Percentiles rank a stretch among this genome's conserved stretches.
These are phyloP conservation scores for Eonycteris spelaea DNA, from an alignment of 2,113 vertebrate species.

Conservation along the genomic window DNA sequence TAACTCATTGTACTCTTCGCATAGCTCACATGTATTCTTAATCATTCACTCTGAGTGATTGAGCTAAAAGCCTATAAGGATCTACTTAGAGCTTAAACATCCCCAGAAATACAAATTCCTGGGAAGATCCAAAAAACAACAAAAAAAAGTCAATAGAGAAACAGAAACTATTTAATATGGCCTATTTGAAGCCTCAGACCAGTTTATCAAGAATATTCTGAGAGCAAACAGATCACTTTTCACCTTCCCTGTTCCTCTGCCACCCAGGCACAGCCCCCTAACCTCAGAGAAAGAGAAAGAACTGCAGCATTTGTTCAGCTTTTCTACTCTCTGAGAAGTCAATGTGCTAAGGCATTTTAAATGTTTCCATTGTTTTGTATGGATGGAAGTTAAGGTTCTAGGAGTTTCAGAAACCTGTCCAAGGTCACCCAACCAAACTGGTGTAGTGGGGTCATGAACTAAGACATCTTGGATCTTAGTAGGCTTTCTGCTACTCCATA, in stretches of 20 bases:
- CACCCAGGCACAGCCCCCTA: not conserved
- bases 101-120: not conserved
- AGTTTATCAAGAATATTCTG: not conserved
- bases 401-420: not conserved
- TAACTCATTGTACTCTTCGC: not conserved
- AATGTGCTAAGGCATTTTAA: not conserved
- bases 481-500: not conserved
- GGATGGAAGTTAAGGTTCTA: not conserved
- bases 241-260: not conserved
- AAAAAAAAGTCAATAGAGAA: not conserved
- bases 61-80: not conserved
- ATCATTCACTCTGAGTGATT: not conserved
- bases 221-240: not conserved
- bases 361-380: not conserved
- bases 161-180: not conserved
- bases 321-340: no score
- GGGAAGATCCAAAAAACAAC: not conserved
- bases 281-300: not conserved
- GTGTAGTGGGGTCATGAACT: not conserved
- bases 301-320: not conserved
- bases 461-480: not conserved
- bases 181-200: not conserved
- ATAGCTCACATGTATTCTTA: not conserved
- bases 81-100: constrained; percentile 15
- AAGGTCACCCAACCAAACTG: not conserved